phyloP scores from a whole-genome alignment of 2,888 invertebrate genomes.

The Tubulanus polymorphus region DNA sequence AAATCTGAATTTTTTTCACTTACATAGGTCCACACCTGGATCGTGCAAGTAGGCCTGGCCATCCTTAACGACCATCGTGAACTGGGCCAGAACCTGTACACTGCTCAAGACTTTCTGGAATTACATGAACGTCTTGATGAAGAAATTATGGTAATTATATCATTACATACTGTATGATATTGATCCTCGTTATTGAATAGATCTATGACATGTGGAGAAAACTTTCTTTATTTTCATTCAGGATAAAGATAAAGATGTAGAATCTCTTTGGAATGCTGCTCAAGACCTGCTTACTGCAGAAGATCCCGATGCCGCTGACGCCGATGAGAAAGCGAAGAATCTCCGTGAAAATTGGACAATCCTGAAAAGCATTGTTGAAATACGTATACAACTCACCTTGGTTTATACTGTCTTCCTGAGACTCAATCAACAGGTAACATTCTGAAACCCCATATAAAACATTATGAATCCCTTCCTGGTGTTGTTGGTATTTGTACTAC shows the following conservation, averaged over 20 bases:
- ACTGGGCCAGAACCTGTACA: slow-evolving; percentile 61
- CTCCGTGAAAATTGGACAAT: slow-evolving; percentile 50
- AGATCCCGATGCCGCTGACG: slow-evolving; percentile 58
- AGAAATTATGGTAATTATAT: slow-evolving; percentile 66
- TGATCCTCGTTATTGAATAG: neutral
- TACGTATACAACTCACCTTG: slow-evolving; percentile 64
- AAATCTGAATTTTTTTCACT: neutral
- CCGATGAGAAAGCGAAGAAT: slow-evolving; percentile 46
- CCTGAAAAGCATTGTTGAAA: slow-evolving; percentile 44
- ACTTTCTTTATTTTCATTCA: slow-evolving; percentile 18
- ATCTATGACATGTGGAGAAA: neutral
- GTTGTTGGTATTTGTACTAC: neutral
- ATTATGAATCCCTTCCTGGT: neutral
- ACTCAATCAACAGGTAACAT: slow-evolving; percentile 60
- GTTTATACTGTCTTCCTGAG: slow-evolving; percentile 71
- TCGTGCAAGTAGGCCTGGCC: slow-evolving; percentile 68
- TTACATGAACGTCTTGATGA: slow-evolving; percentile 69
- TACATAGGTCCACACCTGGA: slow-evolving; percentile 64
- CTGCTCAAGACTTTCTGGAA: slow-evolving; percentile 68
- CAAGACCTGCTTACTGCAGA: slow-evolving; percentile 64
- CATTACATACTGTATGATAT: too few relatives aligned
- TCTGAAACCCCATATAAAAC: neutral
- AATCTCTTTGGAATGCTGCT: slow-evolving; percentile 62
- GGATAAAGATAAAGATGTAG: slow-evolving; percentile 59
- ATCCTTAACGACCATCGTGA: slow-evolving; percentile 70